Conservation (phyloP, 2,797 vertebrate genomes). For the Otolemur crassicaudatus region DNA sequence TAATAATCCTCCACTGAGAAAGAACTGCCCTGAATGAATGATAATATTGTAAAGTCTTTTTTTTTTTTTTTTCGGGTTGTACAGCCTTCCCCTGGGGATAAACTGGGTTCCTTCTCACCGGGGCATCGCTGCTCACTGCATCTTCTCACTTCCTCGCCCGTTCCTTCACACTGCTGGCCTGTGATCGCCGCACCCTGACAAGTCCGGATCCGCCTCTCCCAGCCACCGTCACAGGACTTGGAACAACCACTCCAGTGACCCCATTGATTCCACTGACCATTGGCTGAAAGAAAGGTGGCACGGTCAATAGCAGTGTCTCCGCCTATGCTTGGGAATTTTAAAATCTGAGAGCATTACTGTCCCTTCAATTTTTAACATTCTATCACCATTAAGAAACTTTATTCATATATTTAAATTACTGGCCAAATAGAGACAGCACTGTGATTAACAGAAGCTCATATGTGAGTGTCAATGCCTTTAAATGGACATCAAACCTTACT, state of each 20-base stretch:
- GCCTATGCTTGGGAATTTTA: neutral
- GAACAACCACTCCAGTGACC: slow-evolving; percentile 98
- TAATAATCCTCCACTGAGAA: neutral
- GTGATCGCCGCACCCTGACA: slow-evolving; percentile 94
- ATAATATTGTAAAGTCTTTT: neutral
- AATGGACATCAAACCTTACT: neutral
- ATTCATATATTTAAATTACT: slow-evolving; percentile 21
- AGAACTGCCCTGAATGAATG: neutral
- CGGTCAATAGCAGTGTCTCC: neutral
- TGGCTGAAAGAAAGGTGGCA: slow-evolving; percentile 89
- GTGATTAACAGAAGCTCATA: neutral
- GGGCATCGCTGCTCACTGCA: slow-evolving; percentile 98
- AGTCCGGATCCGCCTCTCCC: slow-evolving; percentile 94
- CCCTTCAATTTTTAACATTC: slow-evolving; percentile 1
- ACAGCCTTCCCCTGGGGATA: neutral
- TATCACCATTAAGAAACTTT: neutral
- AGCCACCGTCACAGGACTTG: slow-evolving; percentile 97
- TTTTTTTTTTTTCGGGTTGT: neutral
- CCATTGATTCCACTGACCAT: slow-evolving; percentile 99
- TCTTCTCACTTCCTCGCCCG: slow-evolving; percentile 94
- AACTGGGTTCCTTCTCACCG: slow-evolving; percentile 88
- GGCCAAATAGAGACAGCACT: neutral
- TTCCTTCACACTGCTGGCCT: slow-evolving; percentile 96
- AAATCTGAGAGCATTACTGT: neutral
- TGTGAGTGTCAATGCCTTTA: neutral